Conservation (phyloP, 2,113 vertebrate genomes). For the Shinisaurus crocodilurus region DNA sequence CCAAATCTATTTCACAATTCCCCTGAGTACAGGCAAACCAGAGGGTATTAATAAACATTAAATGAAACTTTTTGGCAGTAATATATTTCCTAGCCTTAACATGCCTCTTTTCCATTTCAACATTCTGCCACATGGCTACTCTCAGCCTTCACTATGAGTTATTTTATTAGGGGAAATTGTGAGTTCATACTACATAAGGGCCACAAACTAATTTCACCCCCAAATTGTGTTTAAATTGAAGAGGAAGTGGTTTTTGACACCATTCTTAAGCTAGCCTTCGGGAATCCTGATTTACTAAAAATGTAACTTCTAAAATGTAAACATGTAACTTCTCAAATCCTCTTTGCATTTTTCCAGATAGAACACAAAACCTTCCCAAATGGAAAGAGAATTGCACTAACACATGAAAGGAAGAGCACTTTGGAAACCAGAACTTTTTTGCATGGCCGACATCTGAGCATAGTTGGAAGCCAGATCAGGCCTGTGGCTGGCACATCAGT, state of each 20-base stretch:
- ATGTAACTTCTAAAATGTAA: slow-evolving; percentile 21
- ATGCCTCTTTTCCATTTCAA: slow-evolving; percentile 36
- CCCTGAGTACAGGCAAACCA: slow-evolving; percentile 26
- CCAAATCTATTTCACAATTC: slow-evolving; percentile 2
- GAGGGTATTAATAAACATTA: slow-evolving; percentile 34
- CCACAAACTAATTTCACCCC: slow-evolving; percentile 38
- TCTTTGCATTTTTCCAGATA: slow-evolving; percentile 1
- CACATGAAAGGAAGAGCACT: neutral
- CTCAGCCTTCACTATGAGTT: neutral
- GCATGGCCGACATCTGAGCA: neutral
- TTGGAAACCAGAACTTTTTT: neutral
- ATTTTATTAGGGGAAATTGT: slow-evolving; percentile 25
- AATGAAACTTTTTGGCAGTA: slow-evolving; percentile 30
- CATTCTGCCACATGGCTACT: slow-evolving; percentile 3
- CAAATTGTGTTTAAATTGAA: slow-evolving; percentile 46
- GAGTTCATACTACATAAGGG: slow-evolving; percentile 35
- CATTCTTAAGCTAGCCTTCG: slow-evolving; percentile 26
- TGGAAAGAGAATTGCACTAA: slow-evolving; percentile 1
- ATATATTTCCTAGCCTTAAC: slow-evolving; percentile 10
- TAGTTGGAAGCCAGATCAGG: neutral
- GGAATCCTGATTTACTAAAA: slow-evolving; percentile 21
- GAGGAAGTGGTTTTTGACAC: slow-evolving; percentile 41
- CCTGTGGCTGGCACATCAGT: neutral
- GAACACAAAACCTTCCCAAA: slow-evolving; percentile 3
- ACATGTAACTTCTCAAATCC: slow-evolving; percentile 17